These are phyloP conservation scores for Probosciger aterrimus DNA, from an alignment of 2,113 vertebrate genomes.

Conservation along the genomic window DNA sequence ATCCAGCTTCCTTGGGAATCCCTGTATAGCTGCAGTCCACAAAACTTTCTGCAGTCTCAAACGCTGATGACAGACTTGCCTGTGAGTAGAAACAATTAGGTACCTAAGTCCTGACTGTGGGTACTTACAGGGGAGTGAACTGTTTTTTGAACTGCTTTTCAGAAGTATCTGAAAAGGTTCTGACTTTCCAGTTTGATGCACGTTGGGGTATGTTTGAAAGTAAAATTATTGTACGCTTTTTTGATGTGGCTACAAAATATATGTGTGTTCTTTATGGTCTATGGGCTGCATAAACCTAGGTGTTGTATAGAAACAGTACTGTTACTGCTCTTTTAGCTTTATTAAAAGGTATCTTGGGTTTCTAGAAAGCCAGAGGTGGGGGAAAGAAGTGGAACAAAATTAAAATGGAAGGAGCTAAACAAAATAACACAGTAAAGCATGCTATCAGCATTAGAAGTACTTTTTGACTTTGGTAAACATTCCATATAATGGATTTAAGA, in stretches of 20 bases:
- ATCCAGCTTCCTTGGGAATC: neutral
- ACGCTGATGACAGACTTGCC: neutral
- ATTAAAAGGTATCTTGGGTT: neutral
- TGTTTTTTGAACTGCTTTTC: neutral
- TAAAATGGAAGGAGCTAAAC: neutral
- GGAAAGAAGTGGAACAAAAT: neutral
- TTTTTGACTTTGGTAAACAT: neutral
- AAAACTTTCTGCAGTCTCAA: neutral
- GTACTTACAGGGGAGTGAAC: neutral
- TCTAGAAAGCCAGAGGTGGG: neutral
- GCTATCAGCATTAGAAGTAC: neutral
- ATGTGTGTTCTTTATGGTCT: neutral
- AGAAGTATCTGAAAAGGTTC: neutral
- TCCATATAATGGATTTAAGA: neutral
- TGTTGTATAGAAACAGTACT: neutral
- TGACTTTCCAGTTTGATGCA: neutral
- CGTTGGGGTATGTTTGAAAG: neutral
- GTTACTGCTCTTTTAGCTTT: neutral
- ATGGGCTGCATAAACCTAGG: neutral
- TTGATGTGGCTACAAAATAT: neutral
- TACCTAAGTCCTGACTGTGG: neutral
- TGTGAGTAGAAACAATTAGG: neutral
- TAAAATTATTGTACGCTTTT: neutral
- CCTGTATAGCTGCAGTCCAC: neutral
- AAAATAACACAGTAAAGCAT: neutral